Evolutionary conservation across 2,888 invertebrate species (phyloP).

Genomic region (Cheilosia variabilis): DNA sequence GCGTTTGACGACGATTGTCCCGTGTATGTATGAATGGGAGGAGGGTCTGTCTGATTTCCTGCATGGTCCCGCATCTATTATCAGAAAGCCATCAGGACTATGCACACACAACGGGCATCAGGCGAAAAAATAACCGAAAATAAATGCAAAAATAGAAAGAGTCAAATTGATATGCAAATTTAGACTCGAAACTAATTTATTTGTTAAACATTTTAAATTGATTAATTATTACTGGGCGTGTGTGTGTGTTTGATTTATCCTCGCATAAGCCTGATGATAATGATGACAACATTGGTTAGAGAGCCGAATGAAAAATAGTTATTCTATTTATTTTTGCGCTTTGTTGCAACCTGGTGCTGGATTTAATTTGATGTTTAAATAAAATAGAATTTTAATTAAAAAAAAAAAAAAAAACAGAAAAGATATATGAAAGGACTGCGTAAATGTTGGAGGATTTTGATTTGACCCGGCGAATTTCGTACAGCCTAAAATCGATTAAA

Average conservation of each 20-base stretch:
- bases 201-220: slow-evolving; percentile 65
- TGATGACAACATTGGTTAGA: slow-evolving; percentile 50
- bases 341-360: slow-evolving; percentile 19
- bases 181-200: slow-evolving; percentile 52
- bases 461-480: too few species aligned
- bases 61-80: slow-evolving; percentile 33
- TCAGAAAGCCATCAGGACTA: slow-evolving; percentile 25
- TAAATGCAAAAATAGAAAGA: slow-evolving; percentile 2
- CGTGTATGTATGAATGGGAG: neutral
- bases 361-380: slow-evolving; percentile 38
- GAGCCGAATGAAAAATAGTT: slow-evolving; percentile 30
- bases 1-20: slow-evolving; percentile 39
- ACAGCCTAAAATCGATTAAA: too few species aligned
- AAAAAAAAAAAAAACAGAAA: slow-evolving; percentile 1
- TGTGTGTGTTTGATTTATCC: slow-evolving; percentile 45
- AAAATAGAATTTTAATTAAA: slow-evolving; percentile 6
- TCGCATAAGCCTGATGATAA: slow-evolving; percentile 36
- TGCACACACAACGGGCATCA: neutral
- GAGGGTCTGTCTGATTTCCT: slow-evolving; percentile 10
- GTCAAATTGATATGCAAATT: slow-evolving; percentile 52
- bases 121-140: slow-evolving; percentile 21
- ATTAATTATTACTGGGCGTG: slow-evolving; percentile 40
- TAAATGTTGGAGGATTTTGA: neutral
- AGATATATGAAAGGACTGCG: neutral
- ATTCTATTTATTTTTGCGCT: slow-evolving; percentile 28